Conservation (phyloP, 53 echinoderm and acorn worm species). For the Actinopyga echinites region DNA sequence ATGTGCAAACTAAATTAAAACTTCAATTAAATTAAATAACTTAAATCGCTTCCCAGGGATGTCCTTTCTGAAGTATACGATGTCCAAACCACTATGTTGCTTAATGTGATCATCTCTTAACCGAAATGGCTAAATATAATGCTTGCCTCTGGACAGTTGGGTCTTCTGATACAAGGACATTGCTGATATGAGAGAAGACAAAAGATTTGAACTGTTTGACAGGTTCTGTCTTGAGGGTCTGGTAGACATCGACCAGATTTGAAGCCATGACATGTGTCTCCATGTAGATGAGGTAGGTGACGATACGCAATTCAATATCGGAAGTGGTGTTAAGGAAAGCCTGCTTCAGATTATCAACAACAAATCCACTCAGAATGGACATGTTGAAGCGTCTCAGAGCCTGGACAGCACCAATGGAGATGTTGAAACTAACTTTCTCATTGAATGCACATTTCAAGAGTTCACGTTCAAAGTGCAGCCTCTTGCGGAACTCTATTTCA, state of each 20-base stretch:
- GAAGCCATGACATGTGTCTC: constrained; percentile 61
- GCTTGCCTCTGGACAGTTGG: constrained; percentile 83
- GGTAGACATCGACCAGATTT: constrained; percentile 65
- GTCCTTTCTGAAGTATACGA: too few relatives aligned
- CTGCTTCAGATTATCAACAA: constrained; percentile 58
- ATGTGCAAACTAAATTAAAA: too few relatives aligned
- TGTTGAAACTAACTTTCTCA: too few relatives aligned
- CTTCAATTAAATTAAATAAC: too few relatives aligned
- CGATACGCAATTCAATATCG: constrained; percentile 70
- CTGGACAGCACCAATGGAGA: too few relatives aligned
- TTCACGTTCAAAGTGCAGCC: constrained; percentile 44
- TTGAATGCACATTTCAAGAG: too few relatives aligned
- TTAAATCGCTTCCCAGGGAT: too few relatives aligned
- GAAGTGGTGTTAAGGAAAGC: constrained; percentile 57
- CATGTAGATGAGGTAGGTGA: constrained; percentile 88
- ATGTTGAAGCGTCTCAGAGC: too few relatives aligned
- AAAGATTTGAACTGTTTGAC: constrained; percentile 89
- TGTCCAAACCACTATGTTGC: too few relatives aligned
- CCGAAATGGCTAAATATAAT: too few relatives aligned
- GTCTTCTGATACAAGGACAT: constrained; percentile 83
- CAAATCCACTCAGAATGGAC: constrained; percentile 23
- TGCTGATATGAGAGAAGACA: constrained; percentile 87
- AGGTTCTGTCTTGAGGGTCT: constrained; percentile 72
- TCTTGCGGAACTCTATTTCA: constrained; percentile 14
- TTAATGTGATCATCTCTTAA: too few relatives aligned